phyloP scores from a whole-genome alignment of 2,797 vertebrate genomes.

The Coendou prehensilis region DNA sequence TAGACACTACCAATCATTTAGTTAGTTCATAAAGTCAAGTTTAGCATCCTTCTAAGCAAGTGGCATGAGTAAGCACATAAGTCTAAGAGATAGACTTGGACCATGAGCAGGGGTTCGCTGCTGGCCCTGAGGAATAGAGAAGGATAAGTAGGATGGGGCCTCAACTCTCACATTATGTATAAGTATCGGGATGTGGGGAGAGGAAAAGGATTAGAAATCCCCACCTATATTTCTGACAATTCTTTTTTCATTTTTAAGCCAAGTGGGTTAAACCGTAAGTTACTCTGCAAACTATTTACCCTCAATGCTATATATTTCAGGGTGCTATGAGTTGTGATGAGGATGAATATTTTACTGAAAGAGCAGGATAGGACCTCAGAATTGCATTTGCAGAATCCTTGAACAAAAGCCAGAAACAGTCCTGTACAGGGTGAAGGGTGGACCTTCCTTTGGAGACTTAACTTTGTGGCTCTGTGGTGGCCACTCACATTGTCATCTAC shows the following conservation, averaged over 20 bases:
- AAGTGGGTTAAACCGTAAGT: background rate
- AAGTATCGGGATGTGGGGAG: rapidly evolving
- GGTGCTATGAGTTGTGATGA: background rate
- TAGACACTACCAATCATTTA: background rate
- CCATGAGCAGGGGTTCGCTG: background rate
- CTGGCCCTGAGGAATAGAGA: background rate
- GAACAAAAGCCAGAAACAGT: background rate
- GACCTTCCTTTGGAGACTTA: background rate
- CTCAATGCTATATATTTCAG: background rate
- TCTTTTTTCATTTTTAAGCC: background rate
- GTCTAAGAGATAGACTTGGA: background rate
- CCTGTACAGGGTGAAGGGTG: rapidly evolving
- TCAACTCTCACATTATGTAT: background rate
- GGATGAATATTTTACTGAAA: background rate
- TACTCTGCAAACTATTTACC: background rate
- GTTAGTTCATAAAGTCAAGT: background rate
- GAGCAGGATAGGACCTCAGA: background rate
- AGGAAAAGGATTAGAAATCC: background rate
- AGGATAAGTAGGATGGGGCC: background rate
- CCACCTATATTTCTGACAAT: background rate
- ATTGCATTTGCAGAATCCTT: background rate
- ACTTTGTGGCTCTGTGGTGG: conserved; percentile 14
- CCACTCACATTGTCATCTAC: background rate
- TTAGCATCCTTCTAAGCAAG: background rate
- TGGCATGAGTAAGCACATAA: background rate